Evolutionary conservation across 2,113 vertebrate genomes (phyloP).

Genomic region (Gopherus evgoodei): DNA sequence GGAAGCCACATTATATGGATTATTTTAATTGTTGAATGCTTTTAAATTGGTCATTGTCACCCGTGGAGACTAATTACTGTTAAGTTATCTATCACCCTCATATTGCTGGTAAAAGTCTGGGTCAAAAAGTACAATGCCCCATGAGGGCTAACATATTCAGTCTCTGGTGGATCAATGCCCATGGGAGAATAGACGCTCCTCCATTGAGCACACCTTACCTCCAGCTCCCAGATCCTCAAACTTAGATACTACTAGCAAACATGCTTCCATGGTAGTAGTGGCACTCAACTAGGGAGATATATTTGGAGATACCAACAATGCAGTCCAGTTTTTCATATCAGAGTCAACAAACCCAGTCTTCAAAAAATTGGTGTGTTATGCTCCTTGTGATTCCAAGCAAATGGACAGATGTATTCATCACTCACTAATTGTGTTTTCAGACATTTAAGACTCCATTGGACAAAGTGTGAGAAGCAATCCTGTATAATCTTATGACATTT

Average conservation of each 20-base stretch:
- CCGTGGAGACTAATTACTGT: neutral
- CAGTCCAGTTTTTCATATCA: neutral
- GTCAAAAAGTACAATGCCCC: neutral
- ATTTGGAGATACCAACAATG: neutral
- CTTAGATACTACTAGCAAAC: neutral
- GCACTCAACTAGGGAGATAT: neutral
- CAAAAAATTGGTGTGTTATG: neutral
- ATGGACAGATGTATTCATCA: neutral
- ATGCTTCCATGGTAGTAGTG: neutral
- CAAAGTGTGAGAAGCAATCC: neutral
- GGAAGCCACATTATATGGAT: neutral
- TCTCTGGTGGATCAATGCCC: too few species aligned
- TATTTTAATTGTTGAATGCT: neutral
- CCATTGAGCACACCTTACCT: neutral
- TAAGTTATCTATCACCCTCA: neutral
- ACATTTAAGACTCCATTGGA: neutral
- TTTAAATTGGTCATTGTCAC: neutral
- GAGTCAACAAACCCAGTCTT: neutral
- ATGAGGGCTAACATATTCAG: neutral
- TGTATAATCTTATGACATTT: too few species aligned
- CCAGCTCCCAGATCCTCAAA: neutral
- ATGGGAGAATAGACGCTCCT: neutral
- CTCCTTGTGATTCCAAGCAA: neutral
- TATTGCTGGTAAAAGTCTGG: neutral
- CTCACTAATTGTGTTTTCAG: neutral